These are phyloP conservation scores for Limanda limanda DNA, from an alignment of 2,113 vertebrate species.

Conservation along the genomic window DNA sequence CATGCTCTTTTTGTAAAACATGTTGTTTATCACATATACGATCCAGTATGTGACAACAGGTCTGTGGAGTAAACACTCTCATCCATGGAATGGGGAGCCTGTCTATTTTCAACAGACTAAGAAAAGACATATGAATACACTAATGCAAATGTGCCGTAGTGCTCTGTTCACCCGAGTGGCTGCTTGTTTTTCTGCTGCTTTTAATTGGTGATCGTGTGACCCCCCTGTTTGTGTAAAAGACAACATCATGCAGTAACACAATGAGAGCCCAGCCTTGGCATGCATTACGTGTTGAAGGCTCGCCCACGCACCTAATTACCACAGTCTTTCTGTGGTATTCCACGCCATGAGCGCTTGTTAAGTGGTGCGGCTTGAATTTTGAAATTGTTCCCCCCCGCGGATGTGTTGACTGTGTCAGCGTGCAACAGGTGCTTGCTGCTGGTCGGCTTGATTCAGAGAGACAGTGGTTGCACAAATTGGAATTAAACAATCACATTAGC, in stretches of 20 bases:
- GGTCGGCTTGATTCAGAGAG: conserved; percentile 4
- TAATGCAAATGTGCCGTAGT: conserved; percentile 26
- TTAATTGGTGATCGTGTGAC: conserved; percentile 65
- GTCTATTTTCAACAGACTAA: conserved; percentile 24
- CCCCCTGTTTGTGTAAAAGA: conserved; percentile 50
- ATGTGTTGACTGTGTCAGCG: conserved; percentile 13
- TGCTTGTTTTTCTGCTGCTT: conserved; percentile 55
- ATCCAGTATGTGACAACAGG: too few species aligned
- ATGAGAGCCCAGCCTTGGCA: conserved; percentile 38
- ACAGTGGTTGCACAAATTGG: not conserved
- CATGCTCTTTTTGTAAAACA: not conserved
- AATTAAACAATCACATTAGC: not conserved
- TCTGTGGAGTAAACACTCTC: not conserved
- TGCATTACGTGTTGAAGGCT: conserved; percentile 54
- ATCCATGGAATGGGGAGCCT: not conserved
- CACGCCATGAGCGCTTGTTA: conserved; percentile 36
- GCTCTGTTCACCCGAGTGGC: conserved; percentile 5
- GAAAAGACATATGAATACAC: conserved; percentile 22
- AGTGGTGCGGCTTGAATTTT: conserved; percentile 38
- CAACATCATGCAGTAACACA: conserved; percentile 32
- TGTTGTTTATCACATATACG: too few species aligned
- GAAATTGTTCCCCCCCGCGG: conserved; percentile 44
- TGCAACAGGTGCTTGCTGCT: conserved; percentile 18
- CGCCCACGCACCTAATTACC: conserved; percentile 65
- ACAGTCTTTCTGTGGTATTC: conserved; percentile 48